Conservation (phyloP, 2,888 invertebrate genomes). For the Scelioninae gen. 1 region DNA sequence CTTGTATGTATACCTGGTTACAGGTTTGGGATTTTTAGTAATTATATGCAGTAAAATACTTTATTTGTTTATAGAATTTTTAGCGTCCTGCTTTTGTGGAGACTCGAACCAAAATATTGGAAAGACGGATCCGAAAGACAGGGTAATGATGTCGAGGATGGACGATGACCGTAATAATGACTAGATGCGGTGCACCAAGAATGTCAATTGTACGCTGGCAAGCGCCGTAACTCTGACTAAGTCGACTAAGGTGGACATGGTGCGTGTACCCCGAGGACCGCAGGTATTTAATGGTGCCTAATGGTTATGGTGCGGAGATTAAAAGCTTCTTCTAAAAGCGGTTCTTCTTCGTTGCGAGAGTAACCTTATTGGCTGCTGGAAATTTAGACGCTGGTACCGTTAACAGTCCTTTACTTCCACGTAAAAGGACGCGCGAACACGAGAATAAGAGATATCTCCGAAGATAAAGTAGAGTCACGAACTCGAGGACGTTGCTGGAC, state of each 20-base stretch:
- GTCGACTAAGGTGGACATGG: constrained; percentile 74
- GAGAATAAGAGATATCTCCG: constrained; percentile 75
- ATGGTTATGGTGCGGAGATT: constrained; percentile 75
- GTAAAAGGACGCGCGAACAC: constrained; percentile 75
- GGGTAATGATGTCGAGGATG: constrained; percentile 51
- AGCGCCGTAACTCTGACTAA: constrained; percentile 68
- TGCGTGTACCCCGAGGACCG: constrained; percentile 75
- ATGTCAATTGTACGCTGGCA: constrained; percentile 62
- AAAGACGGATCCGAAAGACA: constrained; percentile 39
- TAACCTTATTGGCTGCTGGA: constrained; percentile 75
- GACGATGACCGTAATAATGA: constrained; percentile 61
- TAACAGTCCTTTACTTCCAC: constrained; percentile 74
- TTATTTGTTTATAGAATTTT: too few relatives aligned
- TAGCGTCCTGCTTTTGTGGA: too few relatives aligned
- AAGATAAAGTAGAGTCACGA: constrained; percentile 72
- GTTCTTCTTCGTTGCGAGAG: constrained; percentile 75
- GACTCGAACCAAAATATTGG: constrained; percentile 32
- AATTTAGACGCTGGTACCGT: constrained; percentile 78
- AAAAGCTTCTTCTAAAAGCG: constrained; percentile 72
- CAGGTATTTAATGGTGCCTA: constrained; percentile 77
- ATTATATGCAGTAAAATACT: too few relatives aligned
- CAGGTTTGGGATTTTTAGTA: too few relatives aligned
- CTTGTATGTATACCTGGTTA: too few relatives aligned
- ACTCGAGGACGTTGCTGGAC: constrained; percentile 71
- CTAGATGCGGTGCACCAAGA: constrained; percentile 60